phyloP scores from a whole-genome alignment of 2,797 vertebrate species.

The Melanotaenia pygmaea region DNA sequence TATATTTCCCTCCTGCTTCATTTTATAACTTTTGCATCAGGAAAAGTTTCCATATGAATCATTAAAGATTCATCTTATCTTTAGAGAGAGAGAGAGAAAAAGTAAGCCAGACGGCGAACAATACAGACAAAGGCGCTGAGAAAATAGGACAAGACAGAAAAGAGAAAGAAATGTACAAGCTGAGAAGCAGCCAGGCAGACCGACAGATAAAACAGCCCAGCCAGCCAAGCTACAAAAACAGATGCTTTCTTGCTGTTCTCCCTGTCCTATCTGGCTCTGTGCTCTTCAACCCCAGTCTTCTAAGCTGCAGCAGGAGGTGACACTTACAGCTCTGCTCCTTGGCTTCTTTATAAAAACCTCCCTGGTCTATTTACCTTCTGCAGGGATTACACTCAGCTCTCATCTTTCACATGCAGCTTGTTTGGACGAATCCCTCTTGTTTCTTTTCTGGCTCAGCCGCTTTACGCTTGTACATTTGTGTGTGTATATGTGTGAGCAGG shows the following conservation, averaged over 20 bases:
- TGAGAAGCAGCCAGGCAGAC: slow-evolving; percentile 46
- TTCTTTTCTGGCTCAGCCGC: slow-evolving; percentile 47
- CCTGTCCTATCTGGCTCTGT: slow-evolving; percentile 59
- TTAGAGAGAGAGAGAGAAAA: slow-evolving; percentile 53
- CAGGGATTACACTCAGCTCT: slow-evolving; percentile 69
- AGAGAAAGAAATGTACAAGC: slow-evolving; percentile 34
- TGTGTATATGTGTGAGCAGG: slow-evolving; percentile 14
- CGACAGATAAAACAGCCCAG: slow-evolving; percentile 52
- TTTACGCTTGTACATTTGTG: slow-evolving; percentile 15
- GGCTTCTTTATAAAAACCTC: slow-evolving; percentile 61
- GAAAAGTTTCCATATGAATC: slow-evolving; percentile 64
- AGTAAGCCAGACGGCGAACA: slow-evolving; percentile 61
- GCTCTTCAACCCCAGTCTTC: slow-evolving; percentile 63
- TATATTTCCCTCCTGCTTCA: slow-evolving; percentile 26
- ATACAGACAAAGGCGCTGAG: slow-evolving; percentile 44
- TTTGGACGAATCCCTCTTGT: slow-evolving; percentile 66
- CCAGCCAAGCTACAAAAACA: slow-evolving; percentile 38
- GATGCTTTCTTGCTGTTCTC: slow-evolving; percentile 54
- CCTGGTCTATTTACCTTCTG: slow-evolving; percentile 71
- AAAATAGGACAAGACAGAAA: slow-evolving; percentile 71
- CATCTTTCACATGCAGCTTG: slow-evolving; percentile 61
- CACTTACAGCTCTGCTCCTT: slow-evolving; percentile 56
- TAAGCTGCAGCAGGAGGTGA: slow-evolving; percentile 67
- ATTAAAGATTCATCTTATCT: slow-evolving; percentile 74
- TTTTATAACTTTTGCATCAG: slow-evolving; percentile 38